Base-by-base conservation (phyloP, 1,140 invertebrate genomes). In the Thalassaphorura encarpata region DNA sequence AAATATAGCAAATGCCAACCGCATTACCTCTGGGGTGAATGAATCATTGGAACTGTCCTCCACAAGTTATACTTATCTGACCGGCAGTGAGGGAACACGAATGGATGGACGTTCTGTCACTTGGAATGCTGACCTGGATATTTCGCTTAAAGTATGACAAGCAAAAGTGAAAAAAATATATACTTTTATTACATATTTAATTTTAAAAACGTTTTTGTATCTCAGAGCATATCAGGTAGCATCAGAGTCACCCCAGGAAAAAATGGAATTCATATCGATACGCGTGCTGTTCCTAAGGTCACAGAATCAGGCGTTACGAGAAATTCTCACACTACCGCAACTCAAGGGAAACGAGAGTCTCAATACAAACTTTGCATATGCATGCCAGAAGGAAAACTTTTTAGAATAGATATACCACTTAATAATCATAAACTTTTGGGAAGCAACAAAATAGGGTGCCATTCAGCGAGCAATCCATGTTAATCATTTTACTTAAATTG, bases 281-380 rank as follows among this genome's bases (percentile, higher is more conserved):
- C 84, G 0, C 78, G 82, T 59, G 79, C 79, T 54, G 76, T 90
- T 42, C 85, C 85, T 0, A 76, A 86, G 28, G 81, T 75, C 0
- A 66, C 75, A 5, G 74, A 78, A 0, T 68, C 75, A 1, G 2
- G 71, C 74, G 43, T 64, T 5, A 66, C 54, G 66, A 68, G 51
- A 24, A 66, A 62, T 28, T 54, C 36, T 11, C 52, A 75, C 70
- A 62, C 60, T 0, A 54, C 52, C 49, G 46, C 52, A 66, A 75
- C 54, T 67, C 70, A 62, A 66, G 72, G 58, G 31, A 58, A 62
- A 42, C 54, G 54, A 16, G 54, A 60, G 23, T 49, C 66, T 2
- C 85, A 89, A 67, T 91, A 82, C 67, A 90, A 90, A 73, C 74
- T 92, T 2, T 92, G 87, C 58, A 80, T 90, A 1, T 91, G 87